A percentile compares a stretch with the other conserved stretches of the same genome.
Evolutionary conservation across 2,888 invertebrate genomes (phyloP).

Genomic region (Iselma pallidipennis): DNA sequence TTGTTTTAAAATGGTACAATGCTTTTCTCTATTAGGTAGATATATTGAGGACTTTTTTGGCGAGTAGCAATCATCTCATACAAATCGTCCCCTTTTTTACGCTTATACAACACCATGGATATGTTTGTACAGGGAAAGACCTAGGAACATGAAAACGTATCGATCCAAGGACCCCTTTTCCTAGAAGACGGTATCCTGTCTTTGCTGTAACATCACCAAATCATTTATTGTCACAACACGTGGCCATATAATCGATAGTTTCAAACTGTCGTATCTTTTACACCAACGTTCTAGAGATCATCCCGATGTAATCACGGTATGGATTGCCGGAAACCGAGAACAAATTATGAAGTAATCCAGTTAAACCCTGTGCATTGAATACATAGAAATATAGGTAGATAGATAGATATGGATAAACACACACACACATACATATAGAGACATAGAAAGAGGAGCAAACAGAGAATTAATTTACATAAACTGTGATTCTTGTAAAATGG

Average conservation of each 20-base stretch:
- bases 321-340: constrained; percentile 35
- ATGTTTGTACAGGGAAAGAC: background rate
- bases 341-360: constrained; percentile 41
- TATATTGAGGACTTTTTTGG: background rate
- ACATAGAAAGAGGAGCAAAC: too few relatives aligned
- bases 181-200: constrained; percentile 20
- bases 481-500: constrained; percentile 33
- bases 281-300: constrained; percentile 13
- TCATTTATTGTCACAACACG: constrained; percentile 24
- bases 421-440: too few relatives aligned
- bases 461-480: constrained; percentile 41
- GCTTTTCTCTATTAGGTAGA: too few relatives aligned
- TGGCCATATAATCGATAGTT: constrained; percentile 25
- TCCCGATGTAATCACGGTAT: constrained; percentile 26
- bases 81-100: background rate
- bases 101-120: background rate
- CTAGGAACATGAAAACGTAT: background rate
- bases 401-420: too few relatives aligned
- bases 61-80: background rate
- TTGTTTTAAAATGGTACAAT: background rate
- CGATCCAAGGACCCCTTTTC: background rate
- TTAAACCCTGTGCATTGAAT: constrained; percentile 29
- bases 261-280: constrained; percentile 12
- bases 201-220: constrained; percentile 11
- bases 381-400: background rate